Conservation (phyloP, 2,797 vertebrate genomes). For the Mormyrus hasselquistii region DNA sequence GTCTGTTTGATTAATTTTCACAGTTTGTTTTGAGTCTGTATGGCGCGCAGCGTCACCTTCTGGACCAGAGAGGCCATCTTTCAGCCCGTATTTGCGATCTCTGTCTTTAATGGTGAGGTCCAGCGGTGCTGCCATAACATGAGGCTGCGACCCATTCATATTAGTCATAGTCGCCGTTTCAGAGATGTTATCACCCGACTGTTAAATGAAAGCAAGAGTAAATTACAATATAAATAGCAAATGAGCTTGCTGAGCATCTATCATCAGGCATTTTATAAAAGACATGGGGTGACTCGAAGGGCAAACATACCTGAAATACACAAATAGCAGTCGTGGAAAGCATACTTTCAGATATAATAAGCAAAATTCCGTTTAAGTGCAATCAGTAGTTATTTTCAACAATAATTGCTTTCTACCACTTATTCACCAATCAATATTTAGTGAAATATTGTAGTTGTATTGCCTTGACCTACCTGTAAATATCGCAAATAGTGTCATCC, state of each 20-base stretch:
- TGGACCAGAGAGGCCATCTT: not conserved
- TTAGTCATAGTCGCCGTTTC: constrained; percentile 47
- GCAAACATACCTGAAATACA: not conserved
- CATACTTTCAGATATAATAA: not conserved
- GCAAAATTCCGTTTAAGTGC: not conserved
- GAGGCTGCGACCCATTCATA: constrained; percentile 54
- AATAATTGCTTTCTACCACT: not conserved
- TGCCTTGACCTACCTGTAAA: constrained; percentile 9
- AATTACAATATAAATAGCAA: not conserved
- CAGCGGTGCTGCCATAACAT: constrained; percentile 51
- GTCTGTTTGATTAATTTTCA: not conserved
- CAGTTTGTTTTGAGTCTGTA: constrained; percentile 11
- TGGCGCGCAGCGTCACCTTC: constrained; percentile 26
- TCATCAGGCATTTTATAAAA: not conserved
- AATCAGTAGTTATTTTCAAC: not conserved
- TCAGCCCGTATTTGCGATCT: constrained; percentile 40
- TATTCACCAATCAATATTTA: not conserved
- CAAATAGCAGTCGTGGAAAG: not conserved
- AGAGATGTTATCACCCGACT: not conserved
- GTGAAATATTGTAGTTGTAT: not conserved
- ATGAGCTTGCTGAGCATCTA: not conserved
- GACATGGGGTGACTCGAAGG: not conserved
- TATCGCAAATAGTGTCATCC: not conserved
- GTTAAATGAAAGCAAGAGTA: not conserved
- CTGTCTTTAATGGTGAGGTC: constrained; percentile 58